A percentile compares a stretch with the other conserved stretches of the same genome.
Evolutionary conservation across 1,140 invertebrate genomes (phyloP).

Genomic region (Tetranychus cinnabarinus): DNA sequence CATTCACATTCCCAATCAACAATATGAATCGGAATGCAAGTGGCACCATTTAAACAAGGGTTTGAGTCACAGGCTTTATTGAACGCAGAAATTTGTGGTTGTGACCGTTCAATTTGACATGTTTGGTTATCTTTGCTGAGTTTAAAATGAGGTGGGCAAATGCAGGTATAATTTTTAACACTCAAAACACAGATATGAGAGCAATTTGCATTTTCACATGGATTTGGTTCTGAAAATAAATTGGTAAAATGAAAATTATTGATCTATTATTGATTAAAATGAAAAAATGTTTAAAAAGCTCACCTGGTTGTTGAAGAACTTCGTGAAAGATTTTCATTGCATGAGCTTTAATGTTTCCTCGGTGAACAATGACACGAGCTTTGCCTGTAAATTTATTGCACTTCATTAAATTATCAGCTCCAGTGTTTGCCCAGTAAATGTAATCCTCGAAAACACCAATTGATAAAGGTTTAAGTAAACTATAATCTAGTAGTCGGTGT

Average conservation of each 20-base stretch:
- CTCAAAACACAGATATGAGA: not conserved
- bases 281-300: not conserved
- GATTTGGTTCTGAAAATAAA: not conserved
- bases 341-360: not conserved
- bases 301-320: not conserved
- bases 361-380: not conserved
- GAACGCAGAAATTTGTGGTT: too few relatives aligned
- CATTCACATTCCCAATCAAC: not conserved
- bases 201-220: not conserved
- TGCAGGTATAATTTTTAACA: not conserved
- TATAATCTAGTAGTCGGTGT: constrained; percentile 6
- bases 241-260: not conserved
- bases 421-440: constrained; percentile 66
- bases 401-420: constrained; percentile 17
- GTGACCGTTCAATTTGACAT: too few relatives aligned
- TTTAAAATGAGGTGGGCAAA: not conserved
- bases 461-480: constrained; percentile 27
- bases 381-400: constrained; percentile 27
- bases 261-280: not conserved
- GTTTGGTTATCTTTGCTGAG: too few relatives aligned
- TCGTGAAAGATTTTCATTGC: not conserved
- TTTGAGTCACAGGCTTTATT: not conserved
- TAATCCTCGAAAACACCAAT: constrained; percentile 62
- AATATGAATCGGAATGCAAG: not conserved
- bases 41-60: not conserved